Base-by-base conservation (phyloP, 2,797 vertebrate genomes). In the Hyperoplus immaculatus region DNA sequence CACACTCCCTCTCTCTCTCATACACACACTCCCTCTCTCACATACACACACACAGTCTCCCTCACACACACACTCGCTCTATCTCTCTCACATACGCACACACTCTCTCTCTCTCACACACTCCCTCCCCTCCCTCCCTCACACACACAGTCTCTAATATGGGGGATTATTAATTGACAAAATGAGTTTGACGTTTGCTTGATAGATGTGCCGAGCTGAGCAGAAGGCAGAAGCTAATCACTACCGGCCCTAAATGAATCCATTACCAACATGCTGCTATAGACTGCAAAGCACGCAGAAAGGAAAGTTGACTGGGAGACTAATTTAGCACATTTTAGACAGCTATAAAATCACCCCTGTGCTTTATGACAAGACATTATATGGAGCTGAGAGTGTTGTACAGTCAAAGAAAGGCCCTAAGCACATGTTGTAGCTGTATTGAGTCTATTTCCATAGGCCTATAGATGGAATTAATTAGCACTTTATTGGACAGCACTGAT, bases 181-280 rank as follows among this genome's bases (percentile, higher is more conserved):
- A 89, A 87, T 84, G 78, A 84, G 78, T 86, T 87, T 92, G 89
- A 89, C 15, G 11, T 53, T 12, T 55, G 6, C 83, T 80, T 92
- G 88, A 90, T 85, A 73, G 82, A 88, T 86, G 87, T 75, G 79
- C 66, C 64, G 81, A 78, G 60, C 65, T 67, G 61, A 84, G 83
- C 86, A 90, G 82, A 82, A 82, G 79, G 80, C 82, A 84, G 83
- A 84, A 21, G 60, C 76, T 89, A 89, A 90, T 92, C 90, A 89
- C 81, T 72, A 21, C 41, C 18, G 4, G 63, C 45, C 69, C 65
- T 86, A 87, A 92, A 89, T 89, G 77, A 76, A 90, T 88, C 88
- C 78, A 89, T 87, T 85, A 84, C 53, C 61, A 76, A 88, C 77
- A 62, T 38, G 65, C 77, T 53, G 61, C 77, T 85, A 8, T 36